Evolutionary conservation across 2,113 vertebrate genomes (phyloP).

Genomic region (Gavialis gangeticus): DNA sequence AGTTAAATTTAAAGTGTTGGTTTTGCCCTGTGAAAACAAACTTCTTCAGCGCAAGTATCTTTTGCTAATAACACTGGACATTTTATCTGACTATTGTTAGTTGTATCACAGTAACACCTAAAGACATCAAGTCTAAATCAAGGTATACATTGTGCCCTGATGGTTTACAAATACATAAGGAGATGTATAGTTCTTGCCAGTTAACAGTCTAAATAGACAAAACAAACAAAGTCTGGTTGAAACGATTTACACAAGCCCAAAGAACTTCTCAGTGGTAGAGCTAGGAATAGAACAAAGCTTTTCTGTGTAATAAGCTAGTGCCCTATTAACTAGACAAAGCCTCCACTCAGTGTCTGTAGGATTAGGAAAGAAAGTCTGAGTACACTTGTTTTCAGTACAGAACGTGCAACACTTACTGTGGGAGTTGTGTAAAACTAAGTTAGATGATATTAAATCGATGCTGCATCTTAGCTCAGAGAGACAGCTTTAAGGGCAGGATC

Average conservation of each 20-base stretch:
- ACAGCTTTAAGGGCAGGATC: background rate
- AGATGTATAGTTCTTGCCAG: too few relatives aligned
- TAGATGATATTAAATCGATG: background rate
- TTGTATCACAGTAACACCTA: background rate
- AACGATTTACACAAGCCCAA: rapidly evolving
- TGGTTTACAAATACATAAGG: background rate
- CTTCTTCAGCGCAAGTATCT: background rate
- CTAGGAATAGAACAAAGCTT: background rate
- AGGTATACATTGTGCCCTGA: background rate
- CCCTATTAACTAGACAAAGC: background rate
- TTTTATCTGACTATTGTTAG: background rate
- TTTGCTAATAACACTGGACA: background rate
- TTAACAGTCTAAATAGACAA: background rate
- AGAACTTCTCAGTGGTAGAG: background rate
- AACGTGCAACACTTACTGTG: background rate
- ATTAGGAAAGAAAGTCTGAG: background rate
- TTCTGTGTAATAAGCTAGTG: background rate
- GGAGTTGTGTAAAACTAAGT: background rate
- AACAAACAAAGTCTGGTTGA: background rate
- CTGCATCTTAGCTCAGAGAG: background rate
- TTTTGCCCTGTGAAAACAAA: background rate
- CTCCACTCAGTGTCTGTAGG: background rate
- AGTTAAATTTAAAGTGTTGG: background rate
- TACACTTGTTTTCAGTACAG: background rate
- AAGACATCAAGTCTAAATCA: background rate